These are phyloP conservation scores for Neocrepidodera transversa DNA, from an alignment of 2,888 invertebrate genomes.

Conservation along the genomic window DNA sequence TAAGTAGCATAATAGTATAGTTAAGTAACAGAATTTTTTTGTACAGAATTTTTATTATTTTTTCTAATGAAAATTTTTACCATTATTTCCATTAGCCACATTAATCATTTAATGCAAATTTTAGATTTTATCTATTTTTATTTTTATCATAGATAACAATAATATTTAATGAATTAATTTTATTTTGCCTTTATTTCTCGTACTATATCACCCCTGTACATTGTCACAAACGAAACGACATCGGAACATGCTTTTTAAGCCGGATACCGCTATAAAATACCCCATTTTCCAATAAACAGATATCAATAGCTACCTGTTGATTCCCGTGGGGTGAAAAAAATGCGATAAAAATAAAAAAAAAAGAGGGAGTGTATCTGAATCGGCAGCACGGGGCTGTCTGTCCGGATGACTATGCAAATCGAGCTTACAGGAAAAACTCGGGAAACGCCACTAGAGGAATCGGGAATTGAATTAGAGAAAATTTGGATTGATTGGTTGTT, in stretches of 20 bases:
- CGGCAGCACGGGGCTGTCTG: slow-evolving; percentile 16
- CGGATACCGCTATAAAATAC: slow-evolving; percentile 58
- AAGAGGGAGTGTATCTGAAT: slow-evolving; percentile 26
- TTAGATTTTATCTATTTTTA: too few species aligned
- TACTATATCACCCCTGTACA: slow-evolving; percentile 24
- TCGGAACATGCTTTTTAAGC: slow-evolving; percentile 52
- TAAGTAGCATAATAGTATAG: too few species aligned
- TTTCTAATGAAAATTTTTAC: too few species aligned
- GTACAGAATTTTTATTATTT: too few species aligned
- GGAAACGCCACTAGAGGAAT: slow-evolving; percentile 13
- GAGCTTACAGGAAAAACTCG: slow-evolving; percentile 10
- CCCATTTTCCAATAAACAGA: slow-evolving; percentile 63
- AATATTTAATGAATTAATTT: too few species aligned
- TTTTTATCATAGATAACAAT: too few species aligned
- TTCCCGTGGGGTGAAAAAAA: slow-evolving; percentile 49
- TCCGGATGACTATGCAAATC: slow-evolving; percentile 31
- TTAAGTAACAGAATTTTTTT: too few species aligned
- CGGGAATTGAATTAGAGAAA: slow-evolving; percentile 17
- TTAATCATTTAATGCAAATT: too few species aligned
- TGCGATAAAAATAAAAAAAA: slow-evolving; percentile 30
- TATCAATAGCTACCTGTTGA: slow-evolving; percentile 63
- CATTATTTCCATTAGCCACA: too few species aligned
- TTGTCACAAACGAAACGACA: slow-evolving; percentile 46
- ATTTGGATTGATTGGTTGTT: slow-evolving; percentile 1
- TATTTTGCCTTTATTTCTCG: slow-evolving; percentile 7